Conservation (phyloP, 2,888 invertebrate genomes). For the Shargacucullia verbasci region DNA sequence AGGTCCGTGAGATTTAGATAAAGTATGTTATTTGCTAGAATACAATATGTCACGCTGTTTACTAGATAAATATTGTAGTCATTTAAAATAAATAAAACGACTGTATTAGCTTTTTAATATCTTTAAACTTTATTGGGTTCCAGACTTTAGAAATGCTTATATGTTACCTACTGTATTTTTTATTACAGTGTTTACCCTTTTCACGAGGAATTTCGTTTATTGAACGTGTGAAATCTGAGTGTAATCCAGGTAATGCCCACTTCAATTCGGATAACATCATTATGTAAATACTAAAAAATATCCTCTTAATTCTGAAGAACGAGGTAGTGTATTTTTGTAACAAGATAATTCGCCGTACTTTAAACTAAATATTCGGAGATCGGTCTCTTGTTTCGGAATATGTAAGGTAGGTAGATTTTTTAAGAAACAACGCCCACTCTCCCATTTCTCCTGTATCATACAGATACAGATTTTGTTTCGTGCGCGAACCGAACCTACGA, state of each 20-base stretch:
- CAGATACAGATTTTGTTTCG: too few species aligned
- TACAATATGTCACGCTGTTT: slow-evolving; percentile 16
- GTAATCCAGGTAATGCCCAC: slow-evolving; percentile 6
- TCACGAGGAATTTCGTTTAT: slow-evolving; percentile 9
- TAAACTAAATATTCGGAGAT: too few species aligned
- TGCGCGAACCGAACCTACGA: too few species aligned
- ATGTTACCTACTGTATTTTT: too few species aligned
- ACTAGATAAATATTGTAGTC: slow-evolving; percentile 16
- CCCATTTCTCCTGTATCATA: too few species aligned
- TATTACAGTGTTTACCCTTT: slow-evolving; percentile 1
- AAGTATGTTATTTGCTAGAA: slow-evolving; percentile 48
- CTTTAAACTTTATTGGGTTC: neutral
- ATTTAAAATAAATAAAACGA: slow-evolving; percentile 17
- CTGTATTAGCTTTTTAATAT: slow-evolving; percentile 5
- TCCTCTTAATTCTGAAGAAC: neutral
- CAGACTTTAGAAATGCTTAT: neutral
- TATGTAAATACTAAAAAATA: slow-evolving; percentile 1
- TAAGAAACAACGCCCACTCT: too few species aligned
- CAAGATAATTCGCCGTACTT: too few species aligned
- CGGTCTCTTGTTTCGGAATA: too few species aligned
- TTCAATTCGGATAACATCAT: neutral
- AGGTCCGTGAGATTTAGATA: slow-evolving; percentile 56
- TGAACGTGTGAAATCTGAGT: slow-evolving; percentile 8
- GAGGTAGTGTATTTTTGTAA: neutral
- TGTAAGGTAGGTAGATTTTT: too few species aligned